A percentile compares a stretch with the other conserved stretches of the same genome.
Evolutionary conservation across 2,888 invertebrate species (phyloP).

Genomic region (Marronus borbonicus): DNA sequence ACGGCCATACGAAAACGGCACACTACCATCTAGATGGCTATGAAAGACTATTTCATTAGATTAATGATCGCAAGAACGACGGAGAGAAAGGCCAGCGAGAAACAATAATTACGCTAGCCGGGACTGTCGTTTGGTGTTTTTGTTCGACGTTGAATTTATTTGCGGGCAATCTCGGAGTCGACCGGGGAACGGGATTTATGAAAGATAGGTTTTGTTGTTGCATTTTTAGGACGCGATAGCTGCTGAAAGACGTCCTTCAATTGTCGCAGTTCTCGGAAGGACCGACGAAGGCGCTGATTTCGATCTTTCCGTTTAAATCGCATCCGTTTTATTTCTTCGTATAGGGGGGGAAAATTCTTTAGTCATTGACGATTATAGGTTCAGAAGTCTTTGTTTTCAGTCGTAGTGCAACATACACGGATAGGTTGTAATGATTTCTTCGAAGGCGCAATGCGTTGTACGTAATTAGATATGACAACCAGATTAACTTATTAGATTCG

Average conservation of each 20-base stretch:
- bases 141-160: not conserved
- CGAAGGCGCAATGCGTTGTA: too few relatives aligned
- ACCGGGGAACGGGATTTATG: constrained; percentile 2
- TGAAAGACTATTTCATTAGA: not conserved
- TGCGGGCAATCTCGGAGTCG: not conserved
- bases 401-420: not conserved
- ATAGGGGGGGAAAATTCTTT: not conserved
- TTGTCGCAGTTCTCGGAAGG: constrained; percentile 34
- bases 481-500: too few relatives aligned
- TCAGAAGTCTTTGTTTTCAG: constrained; percentile 14
- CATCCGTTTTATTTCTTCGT: constrained; percentile 18
- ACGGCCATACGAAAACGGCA: constrained; percentile 13
- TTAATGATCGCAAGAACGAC: constrained; percentile 11
- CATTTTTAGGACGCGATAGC: constrained; percentile 16
- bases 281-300: constrained; percentile 33
- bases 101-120: constrained; percentile 9
- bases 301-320: constrained; percentile 2
- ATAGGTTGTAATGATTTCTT: too few relatives aligned
- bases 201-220: constrained; percentile 6
- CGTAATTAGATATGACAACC: too few relatives aligned
- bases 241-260: constrained; percentile 21
- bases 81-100: not conserved
- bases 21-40: not conserved
- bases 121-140: not conserved
- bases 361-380: constrained; percentile 14